Conservation (phyloP, 2,888 invertebrate genomes). For the Seladonia tumulorum region DNA sequence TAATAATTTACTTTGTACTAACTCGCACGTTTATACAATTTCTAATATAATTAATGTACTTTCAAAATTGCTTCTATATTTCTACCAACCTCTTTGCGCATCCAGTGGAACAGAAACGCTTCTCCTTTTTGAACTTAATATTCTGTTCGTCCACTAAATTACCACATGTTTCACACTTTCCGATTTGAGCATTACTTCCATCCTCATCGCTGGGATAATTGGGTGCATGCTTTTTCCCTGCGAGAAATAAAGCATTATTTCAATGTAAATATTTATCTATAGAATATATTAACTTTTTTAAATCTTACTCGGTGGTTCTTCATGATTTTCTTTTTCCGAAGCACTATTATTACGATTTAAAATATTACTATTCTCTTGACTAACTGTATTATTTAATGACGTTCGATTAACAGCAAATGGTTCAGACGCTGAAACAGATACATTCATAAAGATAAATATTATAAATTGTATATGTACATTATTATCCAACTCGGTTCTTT, state of each 20-base stretch:
- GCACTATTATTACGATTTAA: constrained; percentile 75
- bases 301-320: constrained; percentile 92
- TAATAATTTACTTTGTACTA: neutral
- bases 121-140: constrained; percentile 89
- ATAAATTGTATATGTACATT: neutral
- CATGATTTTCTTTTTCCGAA: constrained; percentile 85
- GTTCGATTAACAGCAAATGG: constrained; percentile 92
- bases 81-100: constrained; percentile 88
- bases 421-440: constrained; percentile 87
- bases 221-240: constrained; percentile 84
- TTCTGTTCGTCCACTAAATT: constrained; percentile 85
- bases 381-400: constrained; percentile 84
- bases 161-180: constrained; percentile 91
- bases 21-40: neutral
- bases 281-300: neutral
- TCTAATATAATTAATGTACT: neutral
- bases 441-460: constrained; percentile 22
- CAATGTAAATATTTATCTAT: neutral
- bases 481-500: neutral
- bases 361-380: constrained; percentile 76
- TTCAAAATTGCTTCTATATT: neutral
- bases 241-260: constrained; percentile 34
- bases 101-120: constrained; percentile 90
- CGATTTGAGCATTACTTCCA: constrained; percentile 84
- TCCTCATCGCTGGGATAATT: constrained; percentile 78